A percentile compares a stretch with the other conserved stretches of the same genome.
Evolutionary conservation across 2,797 vertebrate species (phyloP).

Genomic region (Chelmon rostratus): DNA sequence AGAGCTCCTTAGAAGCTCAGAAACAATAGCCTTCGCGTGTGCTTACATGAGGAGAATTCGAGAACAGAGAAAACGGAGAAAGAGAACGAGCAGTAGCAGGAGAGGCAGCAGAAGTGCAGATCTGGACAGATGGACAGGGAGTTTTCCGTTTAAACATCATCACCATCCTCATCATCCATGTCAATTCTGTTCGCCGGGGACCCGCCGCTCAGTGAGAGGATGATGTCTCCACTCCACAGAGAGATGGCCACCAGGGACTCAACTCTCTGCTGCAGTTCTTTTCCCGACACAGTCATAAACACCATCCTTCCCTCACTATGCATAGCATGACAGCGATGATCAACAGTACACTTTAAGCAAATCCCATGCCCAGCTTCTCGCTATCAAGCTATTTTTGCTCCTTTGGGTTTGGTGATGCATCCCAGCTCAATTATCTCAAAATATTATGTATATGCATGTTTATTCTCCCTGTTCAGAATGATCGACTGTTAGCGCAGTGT

Average conservation of each 20-base stretch:
- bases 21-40: background rate
- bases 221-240: constrained; percentile 78
- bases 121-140: constrained; percentile 81
- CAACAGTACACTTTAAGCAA: constrained; percentile 67
- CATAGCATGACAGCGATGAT: constrained; percentile 69
- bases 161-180: constrained; percentile 84
- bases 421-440: constrained; percentile 82
- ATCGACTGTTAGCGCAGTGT: constrained; percentile 71
- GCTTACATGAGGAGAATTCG: constrained; percentile 8
- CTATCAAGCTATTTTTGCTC: constrained; percentile 70
- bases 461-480: constrained; percentile 71
- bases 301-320: constrained; percentile 70
- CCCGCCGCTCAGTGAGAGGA: constrained; percentile 73
- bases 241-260: constrained; percentile 81
- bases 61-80: constrained; percentile 3
- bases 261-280: constrained; percentile 55
- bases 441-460: constrained; percentile 78
- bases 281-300: constrained; percentile 69
- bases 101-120: constrained; percentile 36
- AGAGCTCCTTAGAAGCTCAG: constrained; percentile 18
- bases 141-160: constrained; percentile 79
- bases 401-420: constrained; percentile 65
- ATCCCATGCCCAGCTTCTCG: constrained; percentile 59
- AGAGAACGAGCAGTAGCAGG: constrained; percentile 10
- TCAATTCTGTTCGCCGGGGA: constrained; percentile 78